phyloP scores from a whole-genome alignment of 2,888 invertebrate species.

The Diarsia dahlii region DNA sequence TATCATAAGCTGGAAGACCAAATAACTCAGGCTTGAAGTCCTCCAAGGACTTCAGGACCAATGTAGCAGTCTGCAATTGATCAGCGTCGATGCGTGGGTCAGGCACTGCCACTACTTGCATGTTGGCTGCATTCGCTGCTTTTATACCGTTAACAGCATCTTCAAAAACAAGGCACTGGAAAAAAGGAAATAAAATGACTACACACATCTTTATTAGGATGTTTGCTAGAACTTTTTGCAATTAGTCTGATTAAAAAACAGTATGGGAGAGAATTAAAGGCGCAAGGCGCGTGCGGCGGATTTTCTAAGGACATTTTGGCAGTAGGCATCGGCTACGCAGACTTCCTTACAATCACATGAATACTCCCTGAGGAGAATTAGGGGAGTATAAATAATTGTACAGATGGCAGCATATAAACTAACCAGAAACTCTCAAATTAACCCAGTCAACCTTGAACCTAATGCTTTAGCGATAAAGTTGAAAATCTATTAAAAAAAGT shows the following conservation, averaged over 20 bases:
- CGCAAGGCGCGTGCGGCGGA: not conserved
- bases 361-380: not conserved
- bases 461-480: no score
- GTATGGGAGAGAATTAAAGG: no score
- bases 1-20: constrained; percentile 92
- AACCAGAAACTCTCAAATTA: no score
- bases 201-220: not conserved
- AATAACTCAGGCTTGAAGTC: constrained; percentile 96
- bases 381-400: not conserved
- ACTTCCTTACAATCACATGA: not conserved
- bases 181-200: not conserved
- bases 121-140: constrained; percentile 94
- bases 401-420: not conserved
- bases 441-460: no score
- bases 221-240: not conserved
- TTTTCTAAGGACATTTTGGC: not conserved
- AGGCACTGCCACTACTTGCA: constrained; percentile 96
- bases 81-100: constrained; percentile 87
- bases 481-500: no score
- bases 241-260: no score
- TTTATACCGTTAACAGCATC: constrained; percentile 97
- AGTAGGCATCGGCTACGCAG: not conserved
- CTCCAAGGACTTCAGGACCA: constrained; percentile 93
- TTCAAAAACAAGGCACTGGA: constrained; percentile 96
- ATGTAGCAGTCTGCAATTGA: constrained; percentile 89